Evolutionary conservation across 2,113 vertebrate genomes (phyloP).

Genomic region (Percina caprodes): DNA sequence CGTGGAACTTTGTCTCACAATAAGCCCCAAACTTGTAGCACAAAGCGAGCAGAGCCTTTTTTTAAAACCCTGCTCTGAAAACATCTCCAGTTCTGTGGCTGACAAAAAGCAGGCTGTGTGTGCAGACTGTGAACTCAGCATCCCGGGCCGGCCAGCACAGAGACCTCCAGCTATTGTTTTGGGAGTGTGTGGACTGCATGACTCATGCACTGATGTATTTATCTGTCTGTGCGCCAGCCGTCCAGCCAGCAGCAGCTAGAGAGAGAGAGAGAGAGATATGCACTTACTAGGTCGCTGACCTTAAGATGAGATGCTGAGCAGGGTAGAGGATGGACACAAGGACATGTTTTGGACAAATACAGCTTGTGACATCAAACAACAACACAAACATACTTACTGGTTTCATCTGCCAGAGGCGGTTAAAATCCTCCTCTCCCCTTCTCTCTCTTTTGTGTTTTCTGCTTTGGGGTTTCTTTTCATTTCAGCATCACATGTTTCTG

Average conservation of each 20-base stretch:
- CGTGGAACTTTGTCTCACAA: conserved; percentile 6
- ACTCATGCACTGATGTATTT: conserved; percentile 80
- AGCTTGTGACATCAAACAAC: background rate
- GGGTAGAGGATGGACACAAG: background rate
- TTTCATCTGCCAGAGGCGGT: conserved; percentile 17
- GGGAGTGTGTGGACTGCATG: conserved; percentile 77
- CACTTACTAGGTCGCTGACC: conserved; percentile 16
- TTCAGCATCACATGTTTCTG: conserved; percentile 45
- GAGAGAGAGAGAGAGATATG: conserved; percentile 23
- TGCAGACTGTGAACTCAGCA: conserved; percentile 81
- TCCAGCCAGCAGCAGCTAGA: conserved; percentile 33
- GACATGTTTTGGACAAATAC: conserved; percentile 18
- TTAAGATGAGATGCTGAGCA: conserved; percentile 26
- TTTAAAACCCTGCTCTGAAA: conserved; percentile 63
- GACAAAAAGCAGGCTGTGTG: conserved; percentile 72
- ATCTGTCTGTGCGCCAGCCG: conserved; percentile 70
- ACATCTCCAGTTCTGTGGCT: conserved; percentile 54
- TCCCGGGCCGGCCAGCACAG: conserved; percentile 56
- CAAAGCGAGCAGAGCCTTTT: conserved; percentile 36
- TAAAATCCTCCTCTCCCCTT: conserved; percentile 27
- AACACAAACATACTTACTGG: conserved; percentile 34
- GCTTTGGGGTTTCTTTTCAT: conserved; percentile 22
- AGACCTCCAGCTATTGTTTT: conserved; percentile 85
- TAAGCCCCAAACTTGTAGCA: conserved; percentile 25
- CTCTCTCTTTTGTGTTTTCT: conserved; percentile 15